Conservation (phyloP, 2,113 vertebrate genomes). For the Prunella himalayana region DNA sequence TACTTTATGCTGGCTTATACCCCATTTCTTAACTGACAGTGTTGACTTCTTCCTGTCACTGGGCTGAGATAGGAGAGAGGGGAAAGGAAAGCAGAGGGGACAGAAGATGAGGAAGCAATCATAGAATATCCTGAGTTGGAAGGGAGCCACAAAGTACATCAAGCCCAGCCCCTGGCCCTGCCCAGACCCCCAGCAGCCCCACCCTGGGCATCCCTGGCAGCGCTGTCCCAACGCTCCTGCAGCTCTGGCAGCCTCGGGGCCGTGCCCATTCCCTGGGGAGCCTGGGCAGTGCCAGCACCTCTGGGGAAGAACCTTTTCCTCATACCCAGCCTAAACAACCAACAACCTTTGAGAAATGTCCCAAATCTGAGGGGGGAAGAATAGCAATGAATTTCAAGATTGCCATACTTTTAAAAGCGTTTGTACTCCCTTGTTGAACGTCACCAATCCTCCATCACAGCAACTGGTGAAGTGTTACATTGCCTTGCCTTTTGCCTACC, state of each 20-base stretch:
- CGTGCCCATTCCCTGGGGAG: background rate
- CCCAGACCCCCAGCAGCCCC: background rate
- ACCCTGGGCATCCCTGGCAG: background rate
- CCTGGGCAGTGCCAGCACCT: background rate
- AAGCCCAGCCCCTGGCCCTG: fast-evolving
- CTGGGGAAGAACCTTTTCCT: background rate
- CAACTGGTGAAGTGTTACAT: background rate
- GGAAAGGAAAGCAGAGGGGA: background rate
- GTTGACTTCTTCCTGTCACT: background rate
- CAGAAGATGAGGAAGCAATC: background rate
- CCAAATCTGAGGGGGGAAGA: background rate
- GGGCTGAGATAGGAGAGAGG: background rate
- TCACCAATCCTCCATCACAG: background rate
- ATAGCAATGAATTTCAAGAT: background rate
- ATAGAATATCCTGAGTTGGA: fast-evolving
- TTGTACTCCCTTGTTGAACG: background rate
- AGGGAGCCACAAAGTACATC: fast-evolving
- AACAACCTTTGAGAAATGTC: background rate
- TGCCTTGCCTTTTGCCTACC: background rate
- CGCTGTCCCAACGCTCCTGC: background rate
- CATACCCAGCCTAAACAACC: fast-evolving
- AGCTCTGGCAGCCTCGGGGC: background rate
- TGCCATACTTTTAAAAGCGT: fast-evolving
- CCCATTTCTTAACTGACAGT: background rate
- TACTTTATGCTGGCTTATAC: background rate